phyloP scores from a whole-genome alignment of 2,113 vertebrate genomes.

The Pterocles orientalis region DNA sequence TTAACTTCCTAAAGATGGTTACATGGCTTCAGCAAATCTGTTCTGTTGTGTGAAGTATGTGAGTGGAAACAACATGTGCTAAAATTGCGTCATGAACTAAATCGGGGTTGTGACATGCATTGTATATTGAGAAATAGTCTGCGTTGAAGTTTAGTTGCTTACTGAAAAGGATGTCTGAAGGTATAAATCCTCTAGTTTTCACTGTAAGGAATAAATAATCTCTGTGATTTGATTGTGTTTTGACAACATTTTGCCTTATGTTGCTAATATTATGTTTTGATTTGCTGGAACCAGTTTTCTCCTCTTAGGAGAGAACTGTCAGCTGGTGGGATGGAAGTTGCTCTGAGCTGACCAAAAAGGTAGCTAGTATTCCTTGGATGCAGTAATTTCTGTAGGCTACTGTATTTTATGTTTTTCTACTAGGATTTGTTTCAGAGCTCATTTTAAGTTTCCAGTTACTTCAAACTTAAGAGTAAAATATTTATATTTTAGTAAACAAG shows the following conservation, averaged over 20 bases:
- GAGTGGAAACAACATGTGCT: background rate
- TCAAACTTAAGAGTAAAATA: background rate
- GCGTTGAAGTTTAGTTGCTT: background rate
- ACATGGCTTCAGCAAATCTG: background rate
- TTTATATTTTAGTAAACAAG: background rate
- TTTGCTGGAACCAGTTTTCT: background rate
- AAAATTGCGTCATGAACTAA: constrained; percentile 2
- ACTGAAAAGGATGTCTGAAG: background rate
- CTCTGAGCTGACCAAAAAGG: background rate
- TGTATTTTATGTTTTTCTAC: background rate
- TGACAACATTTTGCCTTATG: background rate
- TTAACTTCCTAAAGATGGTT: background rate
- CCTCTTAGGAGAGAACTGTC: background rate
- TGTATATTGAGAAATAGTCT: background rate
- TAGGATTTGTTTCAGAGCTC: background rate
- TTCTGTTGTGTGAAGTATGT: background rate
- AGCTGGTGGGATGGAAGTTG: background rate
- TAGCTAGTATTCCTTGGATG: background rate
- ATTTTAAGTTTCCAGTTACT: background rate
- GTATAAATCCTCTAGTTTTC: background rate
- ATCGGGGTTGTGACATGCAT: background rate
- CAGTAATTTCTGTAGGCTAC: background rate
- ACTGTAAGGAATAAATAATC: background rate
- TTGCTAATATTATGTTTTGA: background rate
- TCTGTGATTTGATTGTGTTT: background rate